phyloP scores from a whole-genome alignment of 2,113 vertebrate species.

The Triplophysa dalaica region DNA sequence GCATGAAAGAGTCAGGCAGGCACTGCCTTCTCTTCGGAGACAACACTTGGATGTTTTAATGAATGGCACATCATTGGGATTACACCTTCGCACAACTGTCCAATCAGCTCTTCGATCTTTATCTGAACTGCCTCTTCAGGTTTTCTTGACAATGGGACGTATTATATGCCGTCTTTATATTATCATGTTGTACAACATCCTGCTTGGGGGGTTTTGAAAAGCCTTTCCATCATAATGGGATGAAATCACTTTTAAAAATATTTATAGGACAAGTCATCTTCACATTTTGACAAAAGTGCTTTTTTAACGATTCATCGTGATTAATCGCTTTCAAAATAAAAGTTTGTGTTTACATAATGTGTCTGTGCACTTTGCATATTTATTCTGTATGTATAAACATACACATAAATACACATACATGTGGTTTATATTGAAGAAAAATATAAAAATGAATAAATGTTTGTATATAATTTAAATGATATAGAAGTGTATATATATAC shows the following conservation, averaged over 20 bases:
- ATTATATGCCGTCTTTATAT: not conserved
- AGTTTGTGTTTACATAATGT: too few species aligned
- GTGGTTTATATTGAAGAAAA: too few species aligned
- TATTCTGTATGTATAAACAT: too few species aligned
- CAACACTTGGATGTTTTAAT: slow-evolving; percentile 15
- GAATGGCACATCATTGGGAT: slow-evolving; percentile 17
- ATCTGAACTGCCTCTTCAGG: slow-evolving; percentile 13
- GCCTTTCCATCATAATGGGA: not conserved
- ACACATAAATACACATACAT: too few species aligned
- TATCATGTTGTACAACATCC: slow-evolving; percentile 10
- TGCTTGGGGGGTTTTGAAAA: slow-evolving; percentile 3
- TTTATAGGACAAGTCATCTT: not conserved
- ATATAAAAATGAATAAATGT: too few species aligned
- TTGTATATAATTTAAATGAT: too few species aligned
- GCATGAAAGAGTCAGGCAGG: not conserved
- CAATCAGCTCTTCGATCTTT: not conserved
- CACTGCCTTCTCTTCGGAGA: not conserved
- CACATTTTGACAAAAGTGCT: too few species aligned
- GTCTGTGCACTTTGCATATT: too few species aligned
- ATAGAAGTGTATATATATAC: too few species aligned
- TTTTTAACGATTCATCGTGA: too few species aligned
- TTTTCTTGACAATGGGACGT: slow-evolving; percentile 10
- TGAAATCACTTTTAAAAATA: not conserved
- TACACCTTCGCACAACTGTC: not conserved
- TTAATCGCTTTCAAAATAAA: too few species aligned